These are phyloP conservation scores for Dermolepida albohirtum DNA, from an alignment of 2,888 invertebrate species.

Conservation along the genomic window DNA sequence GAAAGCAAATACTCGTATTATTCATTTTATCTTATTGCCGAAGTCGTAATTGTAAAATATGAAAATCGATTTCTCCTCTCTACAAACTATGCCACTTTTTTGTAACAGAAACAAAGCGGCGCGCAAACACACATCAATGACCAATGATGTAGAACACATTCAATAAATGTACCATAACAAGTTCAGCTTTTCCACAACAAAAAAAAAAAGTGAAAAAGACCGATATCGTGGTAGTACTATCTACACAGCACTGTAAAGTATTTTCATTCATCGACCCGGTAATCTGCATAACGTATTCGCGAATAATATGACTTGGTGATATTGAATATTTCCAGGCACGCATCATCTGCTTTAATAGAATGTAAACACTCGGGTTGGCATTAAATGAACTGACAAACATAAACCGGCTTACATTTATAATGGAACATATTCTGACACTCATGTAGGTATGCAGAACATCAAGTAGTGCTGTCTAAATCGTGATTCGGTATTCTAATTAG, in stretches of 20 bases:
- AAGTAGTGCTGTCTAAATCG: too few species aligned
- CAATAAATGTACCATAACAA: slow-evolving; percentile 34
- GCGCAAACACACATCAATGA: slow-evolving; percentile 19
- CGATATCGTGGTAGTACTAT: too few species aligned
- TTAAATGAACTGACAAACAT: slow-evolving; percentile 35
- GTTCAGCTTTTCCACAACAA: slow-evolving; percentile 7
- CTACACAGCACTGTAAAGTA: slow-evolving; percentile 1
- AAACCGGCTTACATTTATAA: slow-evolving; percentile 13
- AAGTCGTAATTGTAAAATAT: too few species aligned
- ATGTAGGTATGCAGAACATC: neutral
- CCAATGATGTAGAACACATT: slow-evolving; percentile 30
- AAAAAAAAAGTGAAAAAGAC: slow-evolving; percentile 2
- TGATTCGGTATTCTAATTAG: too few species aligned
- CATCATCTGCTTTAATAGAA: slow-evolving; percentile 34
- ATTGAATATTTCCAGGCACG: slow-evolving; percentile 25
- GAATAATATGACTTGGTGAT: slow-evolving; percentile 26
- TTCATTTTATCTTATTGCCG: too few species aligned
- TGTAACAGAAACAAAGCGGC: slow-evolving; percentile 9
- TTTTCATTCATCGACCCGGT: slow-evolving; percentile 34
- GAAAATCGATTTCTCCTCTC: neutral
- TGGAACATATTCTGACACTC: slow-evolving; percentile 12
- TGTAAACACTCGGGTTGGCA: slow-evolving; percentile 26
- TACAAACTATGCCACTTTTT: neutral
- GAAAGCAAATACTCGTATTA: too few species aligned
- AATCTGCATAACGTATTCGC: slow-evolving; percentile 29